Conservation (phyloP, 2,113 vertebrate species). For the Indri indri region DNA sequence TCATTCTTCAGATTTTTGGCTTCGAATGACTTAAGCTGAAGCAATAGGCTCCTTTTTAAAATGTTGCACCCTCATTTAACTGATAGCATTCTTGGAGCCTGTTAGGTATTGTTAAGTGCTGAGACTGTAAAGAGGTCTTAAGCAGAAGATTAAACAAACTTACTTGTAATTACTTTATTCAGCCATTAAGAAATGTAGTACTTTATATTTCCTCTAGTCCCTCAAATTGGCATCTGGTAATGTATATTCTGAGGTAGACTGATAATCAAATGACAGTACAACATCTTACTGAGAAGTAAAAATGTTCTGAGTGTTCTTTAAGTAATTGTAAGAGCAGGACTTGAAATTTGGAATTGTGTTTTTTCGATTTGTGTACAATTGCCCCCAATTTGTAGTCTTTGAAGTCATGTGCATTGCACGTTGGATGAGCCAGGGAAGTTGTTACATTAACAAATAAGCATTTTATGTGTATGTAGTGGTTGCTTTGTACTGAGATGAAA, state of each 20-base stretch:
- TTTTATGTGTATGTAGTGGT: too few species aligned
- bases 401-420: too few species aligned
- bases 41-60: constrained; percentile 43
- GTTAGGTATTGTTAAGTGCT: constrained; percentile 6
- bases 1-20: constrained; percentile 80
- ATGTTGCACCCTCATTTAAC: neutral
- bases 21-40: constrained; percentile 69
- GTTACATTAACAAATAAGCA: too few species aligned
- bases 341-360: too few species aligned
- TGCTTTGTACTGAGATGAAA: too few species aligned
- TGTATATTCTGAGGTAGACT: neutral
- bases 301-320: constrained; percentile 29
- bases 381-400: too few species aligned
- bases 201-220: neutral
- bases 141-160: constrained; percentile 9
- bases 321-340: too few species aligned
- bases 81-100: constrained; percentile 49
- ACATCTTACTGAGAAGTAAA: neutral
- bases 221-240: constrained; percentile 18
- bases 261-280: neutral
- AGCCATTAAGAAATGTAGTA: neutral
- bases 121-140: neutral
- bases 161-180: neutral
- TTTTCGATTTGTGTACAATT: too few species aligned
- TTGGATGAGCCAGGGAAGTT: too few species aligned